These are phyloP conservation scores for Cheirogaleus major DNA, from an alignment of 2,797 vertebrate species.

Conservation along the genomic window DNA sequence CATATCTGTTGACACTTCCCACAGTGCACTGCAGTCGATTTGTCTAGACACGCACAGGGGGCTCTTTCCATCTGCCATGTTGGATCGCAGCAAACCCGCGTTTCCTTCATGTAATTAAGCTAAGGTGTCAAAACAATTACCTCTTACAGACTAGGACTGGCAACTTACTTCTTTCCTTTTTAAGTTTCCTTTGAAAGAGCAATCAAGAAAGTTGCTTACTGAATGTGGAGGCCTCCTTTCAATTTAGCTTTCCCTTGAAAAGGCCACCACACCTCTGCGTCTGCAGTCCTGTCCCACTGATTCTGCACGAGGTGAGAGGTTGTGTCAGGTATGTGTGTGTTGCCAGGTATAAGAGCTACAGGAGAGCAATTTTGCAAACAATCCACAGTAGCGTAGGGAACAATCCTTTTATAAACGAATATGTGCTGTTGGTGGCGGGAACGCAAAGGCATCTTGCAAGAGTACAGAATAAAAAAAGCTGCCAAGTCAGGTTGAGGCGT, in stretches of 20 bases:
- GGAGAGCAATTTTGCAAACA: slow-evolving; percentile 67
- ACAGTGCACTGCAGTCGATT: slow-evolving; percentile 20
- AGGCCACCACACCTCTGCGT: neutral
- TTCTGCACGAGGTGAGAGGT: neutral
- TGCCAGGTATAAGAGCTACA: slow-evolving; percentile 28
- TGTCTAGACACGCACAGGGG: neutral
- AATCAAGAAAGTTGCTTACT: slow-evolving; percentile 49
- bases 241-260: slow-evolving; percentile 29
- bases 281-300: neutral
- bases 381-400: neutral
- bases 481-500: slow-evolving; percentile 52
- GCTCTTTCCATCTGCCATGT: neutral
- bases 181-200: slow-evolving; percentile 48
- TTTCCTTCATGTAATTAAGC: slow-evolving; percentile 71
- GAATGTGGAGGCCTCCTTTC: slow-evolving; percentile 9
- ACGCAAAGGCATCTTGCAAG: slow-evolving; percentile 8
- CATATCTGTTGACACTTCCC: slow-evolving; percentile 39
- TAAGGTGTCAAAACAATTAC: slow-evolving; percentile 69
- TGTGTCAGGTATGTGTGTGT: neutral
- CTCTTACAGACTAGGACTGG: slow-evolving; percentile 30
- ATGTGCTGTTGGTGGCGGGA: slow-evolving; percentile 45
- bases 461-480: slow-evolving; percentile 22
- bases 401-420: slow-evolving; percentile 71
- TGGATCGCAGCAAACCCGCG: neutral
- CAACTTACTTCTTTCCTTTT: neutral